A percentile compares a stretch with the other conserved stretches of the same genome.
phyloP scores from a whole-genome alignment of 2,113 vertebrate species.

The Myiozetetes cayanensis region DNA sequence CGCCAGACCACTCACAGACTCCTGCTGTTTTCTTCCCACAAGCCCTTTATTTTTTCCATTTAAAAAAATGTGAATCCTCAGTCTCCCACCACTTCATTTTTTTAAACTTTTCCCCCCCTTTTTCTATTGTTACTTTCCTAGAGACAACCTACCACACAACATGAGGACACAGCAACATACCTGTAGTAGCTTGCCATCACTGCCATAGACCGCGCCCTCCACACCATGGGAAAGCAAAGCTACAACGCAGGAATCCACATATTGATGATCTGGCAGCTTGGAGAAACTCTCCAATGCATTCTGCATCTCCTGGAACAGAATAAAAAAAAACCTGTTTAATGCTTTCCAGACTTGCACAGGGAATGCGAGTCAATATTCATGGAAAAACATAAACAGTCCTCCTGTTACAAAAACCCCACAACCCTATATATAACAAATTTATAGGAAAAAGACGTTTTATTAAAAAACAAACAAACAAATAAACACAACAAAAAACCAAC shows the following conservation, averaged over 20 bases:
- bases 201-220: slow-evolving; percentile 91
- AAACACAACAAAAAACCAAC: not conserved
- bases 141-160: not conserved
- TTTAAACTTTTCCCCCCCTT: not conserved
- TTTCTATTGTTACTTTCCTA: not conserved
- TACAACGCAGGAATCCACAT: slow-evolving; percentile 85
- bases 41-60: not conserved
- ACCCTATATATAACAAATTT: not conserved
- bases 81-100: not conserved
- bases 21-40: not conserved
- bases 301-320: slow-evolving; percentile 80
- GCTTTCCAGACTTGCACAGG: not conserved
- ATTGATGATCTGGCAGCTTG: slow-evolving; percentile 71
- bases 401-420: not conserved
- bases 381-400: not conserved
- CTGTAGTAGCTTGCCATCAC: slow-evolving; percentile 87
- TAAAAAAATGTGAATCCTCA: not conserved
- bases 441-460: rapidly evolving
- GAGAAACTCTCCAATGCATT: slow-evolving; percentile 82
- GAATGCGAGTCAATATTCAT: not conserved
- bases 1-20: not conserved
- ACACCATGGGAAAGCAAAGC: slow-evolving; percentile 93
- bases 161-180: slow-evolving; percentile 55
- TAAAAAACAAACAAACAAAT: not conserved
- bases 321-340: not conserved